Evolutionary conservation across 1,140 invertebrate genomes (phyloP), one percentile per base, ranked within the genome.

Genomic region (Geopemphigus sp.): DNA sequence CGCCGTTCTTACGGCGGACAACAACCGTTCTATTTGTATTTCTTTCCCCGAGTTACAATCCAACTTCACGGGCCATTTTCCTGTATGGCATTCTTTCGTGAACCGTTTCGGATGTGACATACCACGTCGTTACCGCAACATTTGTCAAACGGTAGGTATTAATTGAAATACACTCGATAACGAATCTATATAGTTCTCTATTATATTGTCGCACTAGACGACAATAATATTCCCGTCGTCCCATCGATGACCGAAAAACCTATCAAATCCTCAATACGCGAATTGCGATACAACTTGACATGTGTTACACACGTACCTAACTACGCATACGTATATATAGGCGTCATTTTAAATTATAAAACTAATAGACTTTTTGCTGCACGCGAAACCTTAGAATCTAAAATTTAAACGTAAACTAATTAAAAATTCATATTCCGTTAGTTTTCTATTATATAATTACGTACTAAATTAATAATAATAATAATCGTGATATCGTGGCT

Each of bases 161-260:
- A 68, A 68, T 68, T 68, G 66, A 68, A 68, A 68, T 47, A 68
- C 32, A 39, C 22, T 68, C 12, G 22, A 47, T 68, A 68, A 68
- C 2, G 47, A 50, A 68, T 26, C 66, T 68, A 68, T 50, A 50
- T 24, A 66, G 29, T 63, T 32, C 26, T 63, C 29, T 63, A 63
- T 32, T 26, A 32, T 45, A 66, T 68, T 68, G 66, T 68, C 12
- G 17, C 45, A 50, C 66, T 26, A 26, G 66, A 68, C 66, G 50
- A 68, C 50, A 68, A 68, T 66, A 66, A 39, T 50, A 50, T 47
- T 50, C 22, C 5, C 45, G 47, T 8, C 66, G 24, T 47, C 39
- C 14, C 3, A 47, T 68, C 22, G 39, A 50, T 17, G 29, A 26
- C 66, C 24, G 66, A 68, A 50, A 50, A 26, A 68, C 22, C 15